Evolutionary conservation across 2,888 invertebrate species (phyloP).

Genomic region (Daptonema setosum): DNA sequence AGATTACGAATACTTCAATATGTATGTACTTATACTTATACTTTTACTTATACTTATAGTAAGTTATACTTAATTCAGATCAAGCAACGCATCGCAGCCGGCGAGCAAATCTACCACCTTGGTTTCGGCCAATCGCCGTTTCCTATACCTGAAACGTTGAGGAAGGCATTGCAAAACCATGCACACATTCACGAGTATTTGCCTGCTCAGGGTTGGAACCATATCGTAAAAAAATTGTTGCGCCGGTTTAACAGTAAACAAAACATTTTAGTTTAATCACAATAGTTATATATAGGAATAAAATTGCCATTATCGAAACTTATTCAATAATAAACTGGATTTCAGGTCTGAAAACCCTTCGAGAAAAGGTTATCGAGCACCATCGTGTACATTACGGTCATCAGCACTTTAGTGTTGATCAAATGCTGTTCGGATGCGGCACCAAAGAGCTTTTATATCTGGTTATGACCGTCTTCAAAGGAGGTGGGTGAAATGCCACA

Average conservation of each 20-base stretch:
- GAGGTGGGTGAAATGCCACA: slow-evolving; percentile 15
- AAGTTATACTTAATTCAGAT: no score
- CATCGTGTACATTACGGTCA: no score
- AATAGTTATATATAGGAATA: no score
- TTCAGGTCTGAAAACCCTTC: slow-evolving; percentile 2
- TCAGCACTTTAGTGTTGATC: slow-evolving; percentile 15
- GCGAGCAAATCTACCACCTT: slow-evolving; percentile 24
- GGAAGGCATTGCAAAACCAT: slow-evolving; percentile 19
- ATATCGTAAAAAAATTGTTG: neutral
- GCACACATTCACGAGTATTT: slow-evolving; percentile 25
- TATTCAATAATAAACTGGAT: no score
- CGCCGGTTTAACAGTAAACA: slow-evolving; percentile 2
- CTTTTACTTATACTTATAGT: no score
- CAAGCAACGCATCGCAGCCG: slow-evolving; percentile 17
- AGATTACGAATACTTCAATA: no score
- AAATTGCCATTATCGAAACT: no score
- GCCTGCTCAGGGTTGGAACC: slow-evolving; percentile 23
- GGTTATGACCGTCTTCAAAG: slow-evolving; percentile 23
- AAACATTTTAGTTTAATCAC: no score
- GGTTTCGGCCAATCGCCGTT: slow-evolving; percentile 30
- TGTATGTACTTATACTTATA: no score
- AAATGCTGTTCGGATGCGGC: slow-evolving; percentile 27
- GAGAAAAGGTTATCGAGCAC: slow-evolving; percentile 9
- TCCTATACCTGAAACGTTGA: slow-evolving; percentile 24
- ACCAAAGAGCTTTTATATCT: slow-evolving; percentile 29